phyloP scores from a whole-genome alignment of 2,888 invertebrate genomes.

The Cremastinae sp. region DNA sequence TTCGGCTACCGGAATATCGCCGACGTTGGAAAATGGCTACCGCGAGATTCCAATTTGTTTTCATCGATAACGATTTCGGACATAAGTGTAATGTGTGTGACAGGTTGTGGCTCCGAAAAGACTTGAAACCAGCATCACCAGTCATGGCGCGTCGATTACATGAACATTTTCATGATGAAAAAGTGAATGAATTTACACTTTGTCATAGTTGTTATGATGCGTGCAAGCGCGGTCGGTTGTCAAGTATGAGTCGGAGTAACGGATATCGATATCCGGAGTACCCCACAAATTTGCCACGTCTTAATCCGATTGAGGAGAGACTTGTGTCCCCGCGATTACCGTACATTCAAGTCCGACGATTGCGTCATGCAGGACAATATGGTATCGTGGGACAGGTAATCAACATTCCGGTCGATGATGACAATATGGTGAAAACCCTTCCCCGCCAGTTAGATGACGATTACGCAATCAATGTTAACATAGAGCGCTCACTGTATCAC shows the following conservation, averaged over 20 bases:
- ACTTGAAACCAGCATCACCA: slow-evolving; percentile 20
- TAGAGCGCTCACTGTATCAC: slow-evolving; percentile 63
- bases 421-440: slow-evolving; percentile 65
- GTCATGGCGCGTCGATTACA: slow-evolving; percentile 22
- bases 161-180: slow-evolving; percentile 18
- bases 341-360: slow-evolving; percentile 66
- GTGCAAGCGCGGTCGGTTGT: slow-evolving; percentile 39
- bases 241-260: slow-evolving; percentile 58
- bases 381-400: slow-evolving; percentile 68
- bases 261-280: slow-evolving; percentile 64
- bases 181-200: too few relatives aligned
- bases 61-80: slow-evolving; percentile 44
- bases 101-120: slow-evolving; percentile 46
- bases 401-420: slow-evolving; percentile 67
- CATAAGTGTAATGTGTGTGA: slow-evolving; percentile 31
- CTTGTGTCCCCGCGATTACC: slow-evolving; percentile 66
- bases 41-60: slow-evolving; percentile 58
- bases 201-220: slow-evolving; percentile 30
- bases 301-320: slow-evolving; percentile 64
- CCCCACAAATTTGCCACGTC: slow-evolving; percentile 58
- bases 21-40: slow-evolving; percentile 76
- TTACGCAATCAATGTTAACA: slow-evolving; percentile 65
- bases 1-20: too few relatives aligned
- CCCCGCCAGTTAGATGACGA: slow-evolving; percentile 68
- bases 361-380: slow-evolving; percentile 66